These are phyloP conservation scores for Mesocricetus auratus DNA, from an alignment of 2,113 vertebrate genomes.

Conservation along the genomic window DNA sequence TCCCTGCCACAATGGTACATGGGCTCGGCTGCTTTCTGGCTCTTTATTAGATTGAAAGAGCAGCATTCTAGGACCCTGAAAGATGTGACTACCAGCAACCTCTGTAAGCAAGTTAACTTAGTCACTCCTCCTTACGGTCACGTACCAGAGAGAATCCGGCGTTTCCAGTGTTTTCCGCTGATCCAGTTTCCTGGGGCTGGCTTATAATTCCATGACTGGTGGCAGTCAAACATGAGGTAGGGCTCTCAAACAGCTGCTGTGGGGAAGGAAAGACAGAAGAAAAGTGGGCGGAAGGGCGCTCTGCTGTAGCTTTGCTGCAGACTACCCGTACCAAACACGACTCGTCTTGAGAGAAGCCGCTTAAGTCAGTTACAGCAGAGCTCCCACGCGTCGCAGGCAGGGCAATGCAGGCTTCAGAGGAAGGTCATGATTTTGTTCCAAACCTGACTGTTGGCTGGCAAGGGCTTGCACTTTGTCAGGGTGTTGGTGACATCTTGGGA, in stretches of 20 bases:
- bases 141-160: background rate
- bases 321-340: background rate
- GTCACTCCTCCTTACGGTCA: background rate
- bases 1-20: background rate
- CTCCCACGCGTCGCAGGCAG: background rate
- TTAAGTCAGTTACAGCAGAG: background rate
- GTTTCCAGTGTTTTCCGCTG: background rate
- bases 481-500: background rate
- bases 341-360: background rate
- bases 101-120: background rate
- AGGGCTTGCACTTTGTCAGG: background rate
- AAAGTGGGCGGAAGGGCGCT: background rate
- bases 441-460: background rate
- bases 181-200: background rate
- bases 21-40: background rate
- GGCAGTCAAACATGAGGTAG: background rate
- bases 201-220: background rate
- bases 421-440: background rate
- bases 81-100: background rate
- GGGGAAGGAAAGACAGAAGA: too few species aligned
- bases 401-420: background rate
- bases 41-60: background rate
- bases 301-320: background rate
- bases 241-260: background rate
- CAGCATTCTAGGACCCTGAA: background rate